These are phyloP conservation scores for Acleris holmiana DNA, from an alignment of 2,888 invertebrate species.

Conservation along the genomic window DNA sequence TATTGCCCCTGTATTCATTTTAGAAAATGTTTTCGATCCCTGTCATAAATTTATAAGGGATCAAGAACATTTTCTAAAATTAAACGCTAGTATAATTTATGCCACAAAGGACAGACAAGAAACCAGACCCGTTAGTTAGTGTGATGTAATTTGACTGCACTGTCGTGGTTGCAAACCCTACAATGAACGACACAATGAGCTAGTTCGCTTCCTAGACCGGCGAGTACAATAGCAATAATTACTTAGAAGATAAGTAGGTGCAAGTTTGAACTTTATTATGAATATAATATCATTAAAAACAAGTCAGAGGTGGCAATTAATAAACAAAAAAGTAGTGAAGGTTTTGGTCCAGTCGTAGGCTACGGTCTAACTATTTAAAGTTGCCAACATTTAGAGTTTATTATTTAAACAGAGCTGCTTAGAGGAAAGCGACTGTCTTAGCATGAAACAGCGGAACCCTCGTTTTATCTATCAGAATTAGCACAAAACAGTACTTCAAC, in stretches of 20 bases:
- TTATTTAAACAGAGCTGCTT: too few relatives aligned
- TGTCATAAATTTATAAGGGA: neutral
- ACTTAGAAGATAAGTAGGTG: conserved; percentile 3
- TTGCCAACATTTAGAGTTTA: too few relatives aligned
- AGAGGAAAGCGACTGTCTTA: too few relatives aligned
- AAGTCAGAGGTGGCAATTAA: too few relatives aligned
- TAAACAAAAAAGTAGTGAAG: too few relatives aligned
- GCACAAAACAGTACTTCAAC: conserved; percentile 14
- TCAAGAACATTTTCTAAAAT: neutral
- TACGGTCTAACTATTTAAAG: too few relatives aligned
- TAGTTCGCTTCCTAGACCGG: conserved; percentile 6
- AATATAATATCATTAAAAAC: neutral
- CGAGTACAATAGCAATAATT: conserved; percentile 7
- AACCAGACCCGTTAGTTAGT: neutral
- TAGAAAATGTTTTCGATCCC: too few relatives aligned
- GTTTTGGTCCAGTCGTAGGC: too few relatives aligned
- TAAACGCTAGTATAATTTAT: neutral
- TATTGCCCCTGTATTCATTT: too few relatives aligned
- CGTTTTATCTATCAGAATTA: conserved; percentile 13
- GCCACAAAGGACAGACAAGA: conserved; percentile 4
- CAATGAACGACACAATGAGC: conserved; percentile 9
- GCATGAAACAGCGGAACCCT: too few relatives aligned
- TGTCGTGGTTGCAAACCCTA: neutral
- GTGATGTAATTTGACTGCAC: conserved; percentile 4
- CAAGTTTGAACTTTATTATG: neutral